Conservation (phyloP, 2,888 invertebrate species). For the Diploptera punctata region DNA sequence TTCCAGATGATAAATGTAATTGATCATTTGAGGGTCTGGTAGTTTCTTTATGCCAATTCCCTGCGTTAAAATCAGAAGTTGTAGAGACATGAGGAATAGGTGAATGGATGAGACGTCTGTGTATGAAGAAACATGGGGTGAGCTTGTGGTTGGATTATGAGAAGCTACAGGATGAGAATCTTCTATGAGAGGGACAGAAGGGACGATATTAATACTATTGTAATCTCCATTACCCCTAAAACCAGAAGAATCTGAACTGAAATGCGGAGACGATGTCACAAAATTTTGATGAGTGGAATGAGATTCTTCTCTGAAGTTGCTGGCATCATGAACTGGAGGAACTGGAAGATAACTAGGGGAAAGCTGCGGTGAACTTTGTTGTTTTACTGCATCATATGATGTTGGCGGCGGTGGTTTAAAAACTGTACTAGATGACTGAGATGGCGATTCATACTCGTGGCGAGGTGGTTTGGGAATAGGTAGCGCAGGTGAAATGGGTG, state of each 20-base stretch:
- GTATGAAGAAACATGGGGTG: neutral
- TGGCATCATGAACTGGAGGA: slow-evolving; percentile 16
- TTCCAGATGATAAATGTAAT: slow-evolving; percentile 15
- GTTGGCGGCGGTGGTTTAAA: slow-evolving; percentile 5
- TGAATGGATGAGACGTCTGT: neutral
- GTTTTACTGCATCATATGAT: neutral
- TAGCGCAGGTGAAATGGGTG: too few relatives aligned
- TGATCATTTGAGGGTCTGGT: neutral
- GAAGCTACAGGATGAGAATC: slow-evolving; percentile 9
- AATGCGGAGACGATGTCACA: neutral
- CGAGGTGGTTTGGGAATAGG: too few relatives aligned
- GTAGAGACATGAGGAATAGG: slow-evolving; percentile 13
- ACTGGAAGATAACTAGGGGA: slow-evolving; percentile 21
- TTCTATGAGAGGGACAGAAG: too few relatives aligned
- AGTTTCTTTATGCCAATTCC: neutral
- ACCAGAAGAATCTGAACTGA: neutral
- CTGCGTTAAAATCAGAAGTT: neutral
- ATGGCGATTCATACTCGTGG: neutral
- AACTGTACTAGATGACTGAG: neutral
- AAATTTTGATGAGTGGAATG: neutral
- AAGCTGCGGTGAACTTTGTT: neutral
- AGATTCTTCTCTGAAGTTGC: neutral
- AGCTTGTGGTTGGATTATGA: neutral
- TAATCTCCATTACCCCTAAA: neutral
- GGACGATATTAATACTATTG: too few relatives aligned